These are phyloP conservation scores for Drosophila arawakana DNA, from an alignment of 1,140 invertebrate species.

Conservation along the genomic window DNA sequence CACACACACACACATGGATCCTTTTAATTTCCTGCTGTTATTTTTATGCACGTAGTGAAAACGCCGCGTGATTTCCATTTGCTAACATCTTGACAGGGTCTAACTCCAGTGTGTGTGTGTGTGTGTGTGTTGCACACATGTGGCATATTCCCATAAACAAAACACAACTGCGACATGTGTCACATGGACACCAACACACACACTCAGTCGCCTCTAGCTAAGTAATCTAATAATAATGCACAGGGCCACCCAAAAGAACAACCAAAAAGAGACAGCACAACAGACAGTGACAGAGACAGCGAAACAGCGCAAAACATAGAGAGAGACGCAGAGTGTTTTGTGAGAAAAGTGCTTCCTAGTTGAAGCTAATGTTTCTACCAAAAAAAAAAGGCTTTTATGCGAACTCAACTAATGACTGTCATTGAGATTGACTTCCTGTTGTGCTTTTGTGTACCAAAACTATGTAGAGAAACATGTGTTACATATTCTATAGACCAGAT, in stretches of 20 bases:
- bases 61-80: slow-evolving; percentile 76
- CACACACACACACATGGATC: slow-evolving; percentile 45
- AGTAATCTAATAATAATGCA: slow-evolving; percentile 64
- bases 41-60: slow-evolving; percentile 67
- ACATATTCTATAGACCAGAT: slow-evolving; percentile 14
- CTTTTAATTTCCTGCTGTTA: slow-evolving; percentile 81
- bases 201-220: slow-evolving; percentile 26
- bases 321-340: background rate
- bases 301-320: background rate
- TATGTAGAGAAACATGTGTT: slow-evolving; percentile 25
- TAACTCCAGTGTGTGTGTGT: slow-evolving; percentile 11
- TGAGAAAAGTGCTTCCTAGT: slow-evolving; percentile 5
- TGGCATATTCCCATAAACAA: slow-evolving; percentile 66
- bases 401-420: slow-evolving; percentile 42
- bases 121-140: slow-evolving; percentile 51
- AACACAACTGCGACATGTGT: slow-evolving; percentile 40
- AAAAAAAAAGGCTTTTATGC: slow-evolving; percentile 35
- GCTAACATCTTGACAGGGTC: slow-evolving; percentile 27
- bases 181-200: slow-evolving; percentile 17
- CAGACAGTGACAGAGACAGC: background rate
- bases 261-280: background rate
- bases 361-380: slow-evolving; percentile 25
- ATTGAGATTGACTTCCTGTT: slow-evolving; percentile 51
- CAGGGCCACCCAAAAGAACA: slow-evolving; percentile 34
- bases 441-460: slow-evolving; percentile 21